These are phyloP conservation scores for Petromus typicus DNA, from an alignment of 2,113 vertebrate genomes.

Conservation along the genomic window DNA sequence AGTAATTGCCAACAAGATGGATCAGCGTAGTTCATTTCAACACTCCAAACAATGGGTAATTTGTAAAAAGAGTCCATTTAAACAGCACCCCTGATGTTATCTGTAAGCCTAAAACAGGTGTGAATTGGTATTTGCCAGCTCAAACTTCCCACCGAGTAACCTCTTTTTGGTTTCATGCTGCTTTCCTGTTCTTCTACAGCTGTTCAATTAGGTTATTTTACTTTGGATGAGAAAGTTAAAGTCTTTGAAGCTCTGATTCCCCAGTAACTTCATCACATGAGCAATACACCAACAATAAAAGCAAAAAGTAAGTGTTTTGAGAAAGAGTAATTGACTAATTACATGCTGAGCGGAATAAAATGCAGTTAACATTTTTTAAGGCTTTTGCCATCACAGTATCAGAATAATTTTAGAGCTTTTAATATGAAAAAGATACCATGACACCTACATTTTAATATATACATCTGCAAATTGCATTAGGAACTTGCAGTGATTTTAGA, in stretches of 20 bases:
- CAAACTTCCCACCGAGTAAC: conserved; percentile 52
- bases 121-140: conserved; percentile 76
- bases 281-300: conserved; percentile 21
- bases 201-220: conserved; percentile 71
- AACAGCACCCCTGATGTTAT: conserved; percentile 70
- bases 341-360: conserved; percentile 50
- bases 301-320: conserved; percentile 25
- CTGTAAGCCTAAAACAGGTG: conserved; percentile 72
- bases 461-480: conserved; percentile 13
- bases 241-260: conserved; percentile 48
- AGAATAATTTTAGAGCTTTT: conserved; percentile 30
- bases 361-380: neutral
- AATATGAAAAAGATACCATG: neutral
- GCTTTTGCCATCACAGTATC: neutral
- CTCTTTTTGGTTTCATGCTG: conserved; percentile 61
- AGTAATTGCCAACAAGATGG: conserved; percentile 58
- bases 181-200: conserved; percentile 67
- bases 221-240: conserved; percentile 58
- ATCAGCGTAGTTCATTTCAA: conserved; percentile 63
- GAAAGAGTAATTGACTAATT: conserved; percentile 22
- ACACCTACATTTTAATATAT: neutral
- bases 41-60: conserved; percentile 62
- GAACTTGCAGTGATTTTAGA: conserved; percentile 41
- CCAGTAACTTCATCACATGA: neutral
- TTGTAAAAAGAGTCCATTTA: conserved; percentile 69